Conservation (phyloP, 2,113 vertebrate species). For the Elachura formosa region DNA sequence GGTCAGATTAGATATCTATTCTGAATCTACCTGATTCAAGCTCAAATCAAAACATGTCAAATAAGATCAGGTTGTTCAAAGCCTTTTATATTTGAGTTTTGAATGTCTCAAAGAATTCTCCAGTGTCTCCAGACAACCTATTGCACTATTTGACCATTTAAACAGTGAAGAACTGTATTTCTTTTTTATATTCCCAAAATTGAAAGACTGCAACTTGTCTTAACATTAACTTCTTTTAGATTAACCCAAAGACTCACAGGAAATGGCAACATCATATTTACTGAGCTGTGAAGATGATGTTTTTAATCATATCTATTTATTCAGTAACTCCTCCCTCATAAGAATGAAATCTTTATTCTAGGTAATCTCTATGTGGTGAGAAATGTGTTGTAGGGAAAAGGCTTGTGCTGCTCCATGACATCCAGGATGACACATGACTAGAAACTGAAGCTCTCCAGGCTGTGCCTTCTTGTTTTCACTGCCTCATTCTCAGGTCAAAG, state of each 20-base stretch:
- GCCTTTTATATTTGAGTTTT: neutral
- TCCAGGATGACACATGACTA: neutral
- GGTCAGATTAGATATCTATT: neutral
- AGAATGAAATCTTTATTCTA: neutral
- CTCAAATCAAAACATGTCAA: neutral
- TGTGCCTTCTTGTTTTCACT: rapidly evolving
- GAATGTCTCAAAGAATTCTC: neutral
- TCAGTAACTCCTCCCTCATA: neutral
- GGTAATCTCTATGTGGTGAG: neutral
- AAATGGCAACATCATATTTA: neutral
- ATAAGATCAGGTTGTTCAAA: neutral
- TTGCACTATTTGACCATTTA: neutral
- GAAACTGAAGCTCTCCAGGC: neutral
- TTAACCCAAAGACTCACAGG: neutral
- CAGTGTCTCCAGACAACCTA: neutral
- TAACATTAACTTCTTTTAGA: neutral
- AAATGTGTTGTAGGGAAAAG: neutral
- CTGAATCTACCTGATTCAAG: neutral
- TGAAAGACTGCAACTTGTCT: neutral
- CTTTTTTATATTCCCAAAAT: neutral
- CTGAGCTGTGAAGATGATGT: neutral
- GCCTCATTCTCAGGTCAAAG: neutral
- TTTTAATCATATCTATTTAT: neutral
- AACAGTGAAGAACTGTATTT: neutral
- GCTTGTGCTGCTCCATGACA: neutral